Evolutionary conservation across 2,113 vertebrate species (phyloP), one percentile per base, ranked within the genome.

Genomic region (Connochaetes taurinus): DNA sequence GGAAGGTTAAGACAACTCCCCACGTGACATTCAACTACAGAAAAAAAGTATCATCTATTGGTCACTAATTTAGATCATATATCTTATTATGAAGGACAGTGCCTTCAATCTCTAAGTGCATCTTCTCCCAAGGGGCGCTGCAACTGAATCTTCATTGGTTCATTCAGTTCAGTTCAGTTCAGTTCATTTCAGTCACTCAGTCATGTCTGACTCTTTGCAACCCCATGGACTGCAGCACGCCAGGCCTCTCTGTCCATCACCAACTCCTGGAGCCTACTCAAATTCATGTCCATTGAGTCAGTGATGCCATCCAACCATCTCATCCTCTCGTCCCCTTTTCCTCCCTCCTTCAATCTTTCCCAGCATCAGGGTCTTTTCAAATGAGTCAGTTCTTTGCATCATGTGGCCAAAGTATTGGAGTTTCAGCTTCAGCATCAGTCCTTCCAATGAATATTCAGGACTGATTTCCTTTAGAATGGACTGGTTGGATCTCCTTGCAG

Each of bases 151-250:
- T 92, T 78, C 11, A 43, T 21, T 52, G 36, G 16, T 64, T 33
- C 31, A 33, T 67, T 67, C 64, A 67, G 52, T 67, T 67, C 62
- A 67, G 52, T 15, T 52, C 21, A 23, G 21, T 58, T 57, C 64
- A 40, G n/a, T 74, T 74, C 21, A 25, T 21, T 74, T 74, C 36
- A 40, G 67, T 25, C 2, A 0, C 21, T 74, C 71, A 74, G 71
- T 23, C 21, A 0, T 74, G 36, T 74, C 36, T 0, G 0, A 74
- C 1, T 23, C 64, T 43, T 25, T 25, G 21, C 1, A 6, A 40
- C 36, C 11, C 11, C 3, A 0, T 27, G 21, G 21, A 74, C 2
- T 14, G 11, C 5, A 74, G 36, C 36, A 43, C 0, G 0, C 21
- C 36, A 74, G 36, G 36, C 36, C 10, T 74, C 10, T 21, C 67